Percentiles rank a stretch among this genome's conserved stretches.
Conservation (phyloP, 1,140 invertebrate genomes). For the Trinorchestia longiramus region DNA sequence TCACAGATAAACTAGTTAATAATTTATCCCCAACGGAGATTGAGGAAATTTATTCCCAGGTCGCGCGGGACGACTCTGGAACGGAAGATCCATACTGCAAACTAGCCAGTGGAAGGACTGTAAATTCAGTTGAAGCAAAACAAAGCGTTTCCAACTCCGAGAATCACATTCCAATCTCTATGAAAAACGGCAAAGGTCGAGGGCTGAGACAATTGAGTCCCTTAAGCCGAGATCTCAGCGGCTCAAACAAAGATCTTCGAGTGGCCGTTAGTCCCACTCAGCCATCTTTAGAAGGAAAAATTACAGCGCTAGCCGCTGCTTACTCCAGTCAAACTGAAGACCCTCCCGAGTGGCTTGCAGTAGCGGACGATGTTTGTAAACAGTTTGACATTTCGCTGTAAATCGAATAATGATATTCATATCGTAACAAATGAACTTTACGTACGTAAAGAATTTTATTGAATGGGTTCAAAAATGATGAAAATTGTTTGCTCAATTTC, state of each 20-base stretch:
- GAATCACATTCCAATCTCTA: not conserved
- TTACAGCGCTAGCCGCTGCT: conserved; percentile 18
- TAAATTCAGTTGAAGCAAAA: not conserved
- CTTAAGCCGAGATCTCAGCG: not conserved
- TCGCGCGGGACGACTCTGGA: not conserved
- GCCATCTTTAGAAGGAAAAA: conserved; percentile 36
- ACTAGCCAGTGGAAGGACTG: not conserved
- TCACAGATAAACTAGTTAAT: not conserved
- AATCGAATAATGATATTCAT: not conserved
- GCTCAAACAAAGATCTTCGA: conserved; percentile 4
- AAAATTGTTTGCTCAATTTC: not conserved
- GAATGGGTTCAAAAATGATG: not conserved
- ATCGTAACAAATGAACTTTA: too few relatives aligned
- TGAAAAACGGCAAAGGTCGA: not conserved
- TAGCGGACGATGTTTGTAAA: conserved; percentile 32
- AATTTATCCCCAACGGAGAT: not conserved
- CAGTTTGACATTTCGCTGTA: conserved; percentile 37
- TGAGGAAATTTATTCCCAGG: not conserved
- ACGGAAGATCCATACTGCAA: not conserved
- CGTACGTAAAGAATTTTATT: not conserved
- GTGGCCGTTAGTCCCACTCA: conserved; percentile 9
- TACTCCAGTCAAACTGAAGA: conserved; percentile 31
- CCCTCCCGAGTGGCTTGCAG: not conserved
- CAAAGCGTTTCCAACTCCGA: not conserved
- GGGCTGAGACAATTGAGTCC: not conserved